Evolutionary conservation across 2,113 vertebrate species (phyloP), one percentile per base, ranked within the genome.

Genomic region (Falco punctatus): DNA sequence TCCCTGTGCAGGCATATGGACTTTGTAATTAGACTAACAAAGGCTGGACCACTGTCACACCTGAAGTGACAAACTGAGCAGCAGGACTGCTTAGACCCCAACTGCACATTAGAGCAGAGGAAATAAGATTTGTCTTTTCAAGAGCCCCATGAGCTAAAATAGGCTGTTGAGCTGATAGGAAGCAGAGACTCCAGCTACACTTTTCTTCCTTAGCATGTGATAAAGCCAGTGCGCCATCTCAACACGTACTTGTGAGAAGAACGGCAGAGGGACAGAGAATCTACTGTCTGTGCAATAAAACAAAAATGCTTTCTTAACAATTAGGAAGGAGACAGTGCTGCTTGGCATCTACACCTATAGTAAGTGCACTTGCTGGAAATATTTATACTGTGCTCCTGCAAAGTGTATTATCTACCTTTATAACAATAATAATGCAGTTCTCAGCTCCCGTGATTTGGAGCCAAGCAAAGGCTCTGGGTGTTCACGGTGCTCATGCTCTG

Each of bases 1-100:
- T 69, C 66, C 40, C 35, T 24, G 2, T 0, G 3, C 1, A 0
- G 4, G 8, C 1, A 0, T 1, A 9, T 0, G 2, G 44, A 4
- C 21, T n/a, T 27, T 7, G 13, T 20, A 15, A 42, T 9, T 10
- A 52, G n/a, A 27, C 33, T 38, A 1, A 21, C 15, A 23, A 51
- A 58, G n/a, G 26, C 66, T 51, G 90, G 51, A 32, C 10, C 88
- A 14, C 23, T 81, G 46, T 28, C 30, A 40, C 75, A 71, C 75
- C 64, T 86, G 59, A 67, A 67, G 59, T 55, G 86, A 21, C 67
- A 62, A 48, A 27, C n/a, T 0, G 7, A 30, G 28, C 75, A 18
- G 55, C 13, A 51, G 80, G 17, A 6, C 65, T 62, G 48, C 83
- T 89, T 64, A 21, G 79, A 13, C 73, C 87, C 59, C 7, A 10